Evolutionary conservation across 2,797 vertebrate genomes (phyloP).

Genomic region (Emys orbicularis): DNA sequence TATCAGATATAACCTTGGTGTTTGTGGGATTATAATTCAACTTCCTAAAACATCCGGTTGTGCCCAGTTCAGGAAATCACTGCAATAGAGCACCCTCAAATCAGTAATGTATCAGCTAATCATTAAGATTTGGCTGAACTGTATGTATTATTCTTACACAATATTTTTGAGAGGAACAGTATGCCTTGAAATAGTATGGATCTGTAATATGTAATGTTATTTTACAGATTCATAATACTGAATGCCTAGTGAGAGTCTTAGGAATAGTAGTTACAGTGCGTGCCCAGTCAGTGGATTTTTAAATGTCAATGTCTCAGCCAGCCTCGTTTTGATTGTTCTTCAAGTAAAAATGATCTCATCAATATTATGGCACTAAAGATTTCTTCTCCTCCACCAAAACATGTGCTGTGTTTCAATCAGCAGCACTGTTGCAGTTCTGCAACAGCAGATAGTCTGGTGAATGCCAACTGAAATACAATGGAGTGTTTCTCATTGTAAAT

Average conservation of each 20-base stretch:
- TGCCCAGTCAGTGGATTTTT: not conserved
- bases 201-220: not conserved
- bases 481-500: not conserved
- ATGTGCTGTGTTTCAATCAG: not conserved
- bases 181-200: not conserved
- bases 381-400: not conserved
- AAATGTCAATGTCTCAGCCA: not conserved
- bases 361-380: not conserved
- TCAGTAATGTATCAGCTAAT: not conserved
- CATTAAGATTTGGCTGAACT: not conserved
- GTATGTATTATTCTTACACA: not conserved
- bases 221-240: not conserved
- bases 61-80: not conserved
- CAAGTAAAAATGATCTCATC: not conserved
- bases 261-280: not conserved
- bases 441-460: not conserved
- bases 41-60: not conserved
- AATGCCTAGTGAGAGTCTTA: not conserved
- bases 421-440: not conserved
- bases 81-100: not conserved
- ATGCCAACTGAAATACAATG: not conserved
- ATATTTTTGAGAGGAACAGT: not conserved
- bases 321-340: conserved; percentile 10
- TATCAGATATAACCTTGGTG: conserved; percentile 7
- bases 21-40: not conserved